phyloP scores from a whole-genome alignment of 2,888 invertebrate species.

The Deroplatys truncata region DNA sequence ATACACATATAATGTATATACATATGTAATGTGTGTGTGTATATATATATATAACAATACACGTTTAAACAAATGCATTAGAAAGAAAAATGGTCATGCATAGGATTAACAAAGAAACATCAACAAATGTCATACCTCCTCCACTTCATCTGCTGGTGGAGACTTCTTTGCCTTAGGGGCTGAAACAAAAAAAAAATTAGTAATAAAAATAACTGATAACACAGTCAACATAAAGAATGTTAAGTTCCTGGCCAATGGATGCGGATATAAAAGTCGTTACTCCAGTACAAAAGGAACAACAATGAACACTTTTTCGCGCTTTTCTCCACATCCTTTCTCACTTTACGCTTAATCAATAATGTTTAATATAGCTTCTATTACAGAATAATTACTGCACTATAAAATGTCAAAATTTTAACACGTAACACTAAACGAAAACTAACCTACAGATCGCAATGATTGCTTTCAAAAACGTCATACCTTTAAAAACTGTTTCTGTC shows the following conservation, averaged over 20 bases:
- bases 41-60: no score
- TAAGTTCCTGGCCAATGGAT: neutral
- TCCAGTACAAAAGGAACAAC: no score
- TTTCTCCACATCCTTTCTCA: no score
- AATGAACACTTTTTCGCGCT: no score
- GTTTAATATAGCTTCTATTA: neutral
- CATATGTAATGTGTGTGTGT: no score
- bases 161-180: constrained; percentile 15
- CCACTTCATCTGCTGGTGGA: neutral
- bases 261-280: no score
- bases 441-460: neutral
- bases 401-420: neutral
- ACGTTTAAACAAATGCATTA: no score
- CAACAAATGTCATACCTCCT: constrained; percentile 1
- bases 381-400: neutral
- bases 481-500: constrained; percentile 22
- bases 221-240: neutral
- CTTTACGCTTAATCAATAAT: no score
- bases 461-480: constrained; percentile 1
- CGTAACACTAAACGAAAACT: neutral
- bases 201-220: neutral
- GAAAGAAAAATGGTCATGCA: no score
- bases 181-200: constrained; percentile 1
- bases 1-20: no score
- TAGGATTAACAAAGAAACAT: no score